These are phyloP conservation scores for Falco peregrinus DNA, from an alignment of 2,797 vertebrate species.

Conservation along the genomic window DNA sequence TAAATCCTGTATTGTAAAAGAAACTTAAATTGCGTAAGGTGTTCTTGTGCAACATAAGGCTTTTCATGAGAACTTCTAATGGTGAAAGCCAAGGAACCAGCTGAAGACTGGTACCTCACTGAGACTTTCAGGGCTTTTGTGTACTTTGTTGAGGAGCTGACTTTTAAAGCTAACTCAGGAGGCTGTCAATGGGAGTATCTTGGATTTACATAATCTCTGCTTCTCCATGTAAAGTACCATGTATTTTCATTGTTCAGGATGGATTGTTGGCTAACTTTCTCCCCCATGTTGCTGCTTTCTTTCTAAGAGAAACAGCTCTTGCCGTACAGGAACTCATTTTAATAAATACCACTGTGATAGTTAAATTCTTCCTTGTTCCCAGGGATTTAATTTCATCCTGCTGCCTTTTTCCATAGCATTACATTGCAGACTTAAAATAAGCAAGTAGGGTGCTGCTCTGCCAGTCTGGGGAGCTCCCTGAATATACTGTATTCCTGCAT, in stretches of 20 bases:
- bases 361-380: not conserved
- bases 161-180: not conserved
- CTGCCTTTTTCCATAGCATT: not conserved
- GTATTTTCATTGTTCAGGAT: not conserved
- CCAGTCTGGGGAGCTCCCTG: not conserved
- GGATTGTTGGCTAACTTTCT: not conserved
- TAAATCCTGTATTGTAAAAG: not conserved
- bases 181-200: not conserved
- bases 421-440: not conserved
- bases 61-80: not conserved
- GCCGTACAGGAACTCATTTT: not conserved
- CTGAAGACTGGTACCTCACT: not conserved
- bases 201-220: not conserved
- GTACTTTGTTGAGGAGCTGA: not conserved
- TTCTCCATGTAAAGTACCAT: not conserved
- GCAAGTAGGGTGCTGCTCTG: not conserved
- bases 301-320: not conserved
- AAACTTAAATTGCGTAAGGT: not conserved
- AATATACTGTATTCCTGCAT: not conserved
- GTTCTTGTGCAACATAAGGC: not conserved
- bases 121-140: not conserved
- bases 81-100: not conserved
- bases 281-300: not conserved
- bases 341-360: not conserved
- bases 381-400: not conserved